These are phyloP conservation scores for Oreochromis aureus DNA, from an alignment of 2,113 vertebrate genomes.

Conservation along the genomic window DNA sequence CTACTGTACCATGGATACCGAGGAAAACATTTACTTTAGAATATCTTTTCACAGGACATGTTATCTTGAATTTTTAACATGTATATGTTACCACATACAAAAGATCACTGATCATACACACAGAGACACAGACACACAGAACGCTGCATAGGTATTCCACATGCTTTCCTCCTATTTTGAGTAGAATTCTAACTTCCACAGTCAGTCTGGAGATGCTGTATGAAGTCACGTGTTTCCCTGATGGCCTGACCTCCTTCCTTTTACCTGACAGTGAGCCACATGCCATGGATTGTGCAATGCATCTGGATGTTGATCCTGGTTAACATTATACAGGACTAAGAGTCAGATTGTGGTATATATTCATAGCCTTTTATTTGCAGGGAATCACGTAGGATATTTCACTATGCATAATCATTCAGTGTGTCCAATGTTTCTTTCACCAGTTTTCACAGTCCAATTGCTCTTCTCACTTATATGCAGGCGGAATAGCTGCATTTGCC, in stretches of 20 bases:
- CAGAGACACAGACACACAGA: not conserved
- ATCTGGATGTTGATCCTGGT: not conserved
- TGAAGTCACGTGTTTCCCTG: not conserved
- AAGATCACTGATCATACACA: not conserved
- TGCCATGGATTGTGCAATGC: not conserved
- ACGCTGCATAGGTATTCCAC: not conserved
- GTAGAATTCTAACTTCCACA: not conserved
- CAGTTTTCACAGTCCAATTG: slow-evolving; percentile 19
- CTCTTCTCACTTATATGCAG: not conserved
- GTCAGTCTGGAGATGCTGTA: not conserved
- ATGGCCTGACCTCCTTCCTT: slow-evolving; percentile 22
- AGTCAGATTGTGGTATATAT: slow-evolving; percentile 12
- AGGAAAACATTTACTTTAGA: not conserved
- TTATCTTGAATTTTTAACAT: not conserved
- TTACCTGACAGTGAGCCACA: not conserved
- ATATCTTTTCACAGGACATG: not conserved
- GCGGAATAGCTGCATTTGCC: not conserved
- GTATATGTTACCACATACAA: no score
- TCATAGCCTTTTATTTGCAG: not conserved
- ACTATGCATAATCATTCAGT: not conserved
- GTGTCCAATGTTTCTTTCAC: slow-evolving; percentile 12
- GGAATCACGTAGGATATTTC: not conserved
- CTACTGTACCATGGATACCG: not conserved
- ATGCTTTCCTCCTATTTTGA: not conserved
- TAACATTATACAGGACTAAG: not conserved